Base-by-base conservation (phyloP, 2,797 vertebrate genomes). In the Syndactyla subalaris region DNA sequence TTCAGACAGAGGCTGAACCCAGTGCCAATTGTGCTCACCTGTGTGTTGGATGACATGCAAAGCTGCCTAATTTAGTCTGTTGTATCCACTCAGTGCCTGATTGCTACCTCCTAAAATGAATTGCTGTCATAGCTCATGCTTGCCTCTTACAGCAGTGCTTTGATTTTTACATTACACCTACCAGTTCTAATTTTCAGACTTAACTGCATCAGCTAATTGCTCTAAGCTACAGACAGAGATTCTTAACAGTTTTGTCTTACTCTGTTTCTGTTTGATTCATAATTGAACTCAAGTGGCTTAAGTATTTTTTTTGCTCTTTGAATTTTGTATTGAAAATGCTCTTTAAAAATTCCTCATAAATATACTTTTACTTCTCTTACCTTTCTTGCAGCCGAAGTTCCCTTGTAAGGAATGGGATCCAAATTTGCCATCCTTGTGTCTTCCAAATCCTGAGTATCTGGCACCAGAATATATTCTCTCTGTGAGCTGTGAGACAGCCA, bases 391-490 rank as follows among this genome's bases (percentile, higher is more conserved):
- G 99, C 98, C 97, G 13, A 99, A 99, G 90, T 99, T 99, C 96
- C 97, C 98, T 12, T 99, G 99, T 97, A 99, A 99, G 98, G 99
- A 99, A 95, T 99, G 99, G 99, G 99, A 99, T 94, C 99, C 99
- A 84, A 99, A 99, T 93, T 98, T 99, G 39, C 99, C 99, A 20
- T 98, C 98, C 4, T 98, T 99, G 84, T 99, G 99, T 98, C 99
- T 99, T 96, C 99, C 99, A 83, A 99, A 99, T 98, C 99, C 99
- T 3, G 99, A 99, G 79, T 99, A 99, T 96, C 97, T 99, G 95
- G 99, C 99, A 74, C 99, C 99, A 7, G 99, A 99, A 94, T 99
- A 99, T 92, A 99, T 99, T 96, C 98, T 99, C 81, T 99, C 99
- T 0, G 99, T 99, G 95, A 99, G 99, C 98, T 99, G 99, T 91